Conservation (phyloP, 1,140 invertebrate species). For the Lepidurus arcticus region DNA sequence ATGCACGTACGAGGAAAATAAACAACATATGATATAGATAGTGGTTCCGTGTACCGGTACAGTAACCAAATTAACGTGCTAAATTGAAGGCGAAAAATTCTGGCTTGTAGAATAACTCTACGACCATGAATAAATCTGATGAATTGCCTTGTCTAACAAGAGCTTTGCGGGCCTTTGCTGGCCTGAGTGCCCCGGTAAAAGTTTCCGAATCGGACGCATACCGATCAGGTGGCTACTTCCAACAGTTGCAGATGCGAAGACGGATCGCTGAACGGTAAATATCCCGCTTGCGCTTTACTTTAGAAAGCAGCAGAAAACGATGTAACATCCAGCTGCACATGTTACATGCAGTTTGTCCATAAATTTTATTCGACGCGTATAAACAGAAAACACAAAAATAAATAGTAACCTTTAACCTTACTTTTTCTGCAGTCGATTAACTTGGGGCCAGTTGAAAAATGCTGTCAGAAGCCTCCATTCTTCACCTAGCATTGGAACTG, state of each 20-base stretch:
- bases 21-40: too few species aligned
- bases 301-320: too few species aligned
- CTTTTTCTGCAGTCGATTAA: not conserved
- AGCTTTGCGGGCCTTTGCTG: constrained; percentile 33
- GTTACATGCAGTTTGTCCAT: too few species aligned
- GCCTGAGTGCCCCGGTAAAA: constrained; percentile 24
- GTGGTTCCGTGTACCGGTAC: not conserved
- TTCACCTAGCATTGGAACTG: not conserved
- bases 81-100: not conserved
- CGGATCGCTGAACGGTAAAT: constrained; percentile 19
- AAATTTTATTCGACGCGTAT: too few species aligned
- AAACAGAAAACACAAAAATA: too few species aligned
- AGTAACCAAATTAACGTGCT: not conserved
- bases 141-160: constrained; percentile 29
- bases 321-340: too few species aligned
- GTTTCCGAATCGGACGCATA: constrained; percentile 6
- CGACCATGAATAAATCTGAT: not conserved
- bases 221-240: constrained; percentile 22
- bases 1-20: not conserved
- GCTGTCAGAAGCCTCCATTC: constrained; percentile 12
- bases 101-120: not conserved
- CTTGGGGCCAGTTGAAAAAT: constrained; percentile 23
- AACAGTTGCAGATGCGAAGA: constrained; percentile 24
- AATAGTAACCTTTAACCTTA: too few species aligned
- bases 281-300: too few species aligned